These are phyloP conservation scores for Shinisaurus crocodilurus DNA, from an alignment of 2,113 vertebrate species.

Conservation along the genomic window DNA sequence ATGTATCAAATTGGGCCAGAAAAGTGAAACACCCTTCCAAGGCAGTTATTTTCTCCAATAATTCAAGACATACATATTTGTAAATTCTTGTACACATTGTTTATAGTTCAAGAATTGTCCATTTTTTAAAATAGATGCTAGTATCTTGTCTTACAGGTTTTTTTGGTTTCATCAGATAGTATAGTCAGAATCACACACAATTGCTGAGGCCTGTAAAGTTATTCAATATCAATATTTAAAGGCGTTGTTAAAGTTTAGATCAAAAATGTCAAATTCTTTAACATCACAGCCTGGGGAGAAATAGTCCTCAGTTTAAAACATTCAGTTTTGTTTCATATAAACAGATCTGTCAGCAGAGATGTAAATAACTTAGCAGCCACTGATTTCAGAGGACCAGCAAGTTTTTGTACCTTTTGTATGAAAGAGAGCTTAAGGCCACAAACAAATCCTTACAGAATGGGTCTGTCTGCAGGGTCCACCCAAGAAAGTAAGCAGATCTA, in stretches of 20 bases:
- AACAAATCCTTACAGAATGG: neutral
- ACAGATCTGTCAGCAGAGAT: constrained; percentile 27
- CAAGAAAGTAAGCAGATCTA: neutral
- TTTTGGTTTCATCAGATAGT: neutral
- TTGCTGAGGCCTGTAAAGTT: neutral
- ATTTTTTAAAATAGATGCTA: neutral
- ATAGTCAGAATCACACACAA: constrained; percentile 19
- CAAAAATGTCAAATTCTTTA: constrained; percentile 26
- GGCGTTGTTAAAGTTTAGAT: constrained; percentile 21
- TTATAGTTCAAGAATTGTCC: neutral
- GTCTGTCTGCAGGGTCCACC: constrained; percentile 13
- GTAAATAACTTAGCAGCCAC: neutral
- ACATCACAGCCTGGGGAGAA: constrained; percentile 21
- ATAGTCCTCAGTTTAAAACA: constrained; percentile 22
- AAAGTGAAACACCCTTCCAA: neutral
- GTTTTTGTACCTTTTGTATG: neutral
- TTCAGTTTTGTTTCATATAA: constrained; percentile 41
- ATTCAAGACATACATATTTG: neutral
- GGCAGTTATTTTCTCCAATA: neutral
- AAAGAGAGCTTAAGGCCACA: constrained; percentile 27
- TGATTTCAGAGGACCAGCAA: neutral
- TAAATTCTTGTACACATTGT: neutral
- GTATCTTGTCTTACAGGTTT: neutral
- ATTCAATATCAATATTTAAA: constrained; percentile 44
- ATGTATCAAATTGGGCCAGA: neutral